A percentile compares a stretch with the other conserved stretches of the same genome.
Conservation (phyloP, 2,113 vertebrate species). For the Semicossyphus pulcher region DNA sequence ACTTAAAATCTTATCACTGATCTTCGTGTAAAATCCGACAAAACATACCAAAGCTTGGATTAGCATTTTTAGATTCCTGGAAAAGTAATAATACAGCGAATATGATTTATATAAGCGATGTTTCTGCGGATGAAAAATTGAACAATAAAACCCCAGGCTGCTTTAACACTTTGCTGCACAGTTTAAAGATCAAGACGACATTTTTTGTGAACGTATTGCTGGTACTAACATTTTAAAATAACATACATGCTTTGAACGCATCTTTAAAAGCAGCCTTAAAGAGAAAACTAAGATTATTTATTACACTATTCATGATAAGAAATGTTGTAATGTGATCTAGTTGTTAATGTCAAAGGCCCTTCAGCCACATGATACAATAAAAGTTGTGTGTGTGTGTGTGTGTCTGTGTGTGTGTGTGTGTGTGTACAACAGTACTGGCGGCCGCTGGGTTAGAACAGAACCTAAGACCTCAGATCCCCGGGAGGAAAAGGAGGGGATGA, state of each 20-base stretch:
- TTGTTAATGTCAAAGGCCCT: constrained; percentile 39
- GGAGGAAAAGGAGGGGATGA: constrained; percentile 64
- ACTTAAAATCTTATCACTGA: background rate
- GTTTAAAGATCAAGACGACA: background rate
- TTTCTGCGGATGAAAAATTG: constrained; percentile 1
- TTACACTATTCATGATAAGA: constrained; percentile 17
- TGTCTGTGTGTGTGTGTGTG: constrained; percentile 7
- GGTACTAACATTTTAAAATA: constrained; percentile 1
- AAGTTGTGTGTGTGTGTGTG: too few species aligned
- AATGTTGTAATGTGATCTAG: constrained; percentile 15
- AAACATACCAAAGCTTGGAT: constrained; percentile 7
- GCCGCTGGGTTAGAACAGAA: constrained; percentile 44
- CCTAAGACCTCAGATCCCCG: constrained; percentile 68
- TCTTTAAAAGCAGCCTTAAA: too few species aligned
- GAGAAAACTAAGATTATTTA: constrained; percentile 17
- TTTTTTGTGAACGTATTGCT: background rate
- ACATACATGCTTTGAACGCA: too few species aligned
- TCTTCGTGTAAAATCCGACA: constrained; percentile 3
- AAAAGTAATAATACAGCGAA: constrained; percentile 19
- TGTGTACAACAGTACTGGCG: constrained; percentile 39
- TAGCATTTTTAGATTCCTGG: constrained; percentile 17
- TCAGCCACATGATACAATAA: constrained; percentile 34
- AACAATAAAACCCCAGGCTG: constrained; percentile 4
- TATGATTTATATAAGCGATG: constrained; percentile 22
- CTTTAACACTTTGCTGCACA: background rate